Evolutionary conservation across 2,113 vertebrate genomes (phyloP), one percentile per base, ranked within the genome.

Genomic region (Cyrtonyx montezumae): DNA sequence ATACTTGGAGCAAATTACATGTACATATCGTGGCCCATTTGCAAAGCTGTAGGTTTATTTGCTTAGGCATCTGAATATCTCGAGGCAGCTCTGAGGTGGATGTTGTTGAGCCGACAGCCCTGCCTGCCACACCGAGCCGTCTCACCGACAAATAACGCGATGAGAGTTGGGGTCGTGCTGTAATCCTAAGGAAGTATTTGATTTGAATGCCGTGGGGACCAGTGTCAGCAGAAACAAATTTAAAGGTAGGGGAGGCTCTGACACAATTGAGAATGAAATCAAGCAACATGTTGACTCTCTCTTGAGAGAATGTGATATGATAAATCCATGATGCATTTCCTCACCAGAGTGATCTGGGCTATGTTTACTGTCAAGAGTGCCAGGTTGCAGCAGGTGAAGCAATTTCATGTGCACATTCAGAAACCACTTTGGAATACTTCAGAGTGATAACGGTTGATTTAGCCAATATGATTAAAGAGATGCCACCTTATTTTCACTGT

Each of bases 401-500:
- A 91, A 94, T 85, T 93, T 92, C 79, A 79, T 70, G 70, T n/a
- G 43, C 1, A 2, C 0, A 0, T 83, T 91, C 78, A 83, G 67
- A 94, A 91, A 59, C 12, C 7, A 3, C 68, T 78, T 48, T 2
- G 4, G 56, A 87, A 92, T 37, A 85, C 48, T 90, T 87, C 28
- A 84, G 22, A 26, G 53, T 85, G 69, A 71, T 69, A 90, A 77
- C 32, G 91, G 85, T 73, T 73, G 68, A 76, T 86, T 62, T 51
- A 88, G 65, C 26, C 48, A 80, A 65, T 68, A 83, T 48, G 63
- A 83, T 55, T 82, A 92, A 69, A 78, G 65, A 67, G 22, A 34
- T 89, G 68, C 63, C 87, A 76, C 42, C 51, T 87, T 17, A 83
- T 86, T 92, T 91, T 91, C 56, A 71, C n/a, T 68, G 65, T 53